phyloP scores from a whole-genome alignment of 2,797 vertebrate genomes.

The Typhlichthys subterraneus region DNA sequence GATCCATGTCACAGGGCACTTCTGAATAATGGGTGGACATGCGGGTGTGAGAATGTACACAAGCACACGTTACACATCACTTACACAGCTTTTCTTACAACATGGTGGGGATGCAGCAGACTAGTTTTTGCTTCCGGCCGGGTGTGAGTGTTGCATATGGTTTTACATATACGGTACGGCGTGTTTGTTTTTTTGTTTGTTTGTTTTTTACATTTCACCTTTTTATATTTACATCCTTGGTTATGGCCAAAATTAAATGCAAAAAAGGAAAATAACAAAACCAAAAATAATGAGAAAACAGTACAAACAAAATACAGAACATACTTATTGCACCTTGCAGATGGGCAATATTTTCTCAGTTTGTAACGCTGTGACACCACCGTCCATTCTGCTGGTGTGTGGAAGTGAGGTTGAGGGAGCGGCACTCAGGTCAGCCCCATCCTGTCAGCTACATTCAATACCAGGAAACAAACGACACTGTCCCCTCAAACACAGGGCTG shows the following conservation, averaged over 20 bases:
- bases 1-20: constrained; percentile 73
- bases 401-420: constrained; percentile 80
- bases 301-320: constrained; percentile 73
- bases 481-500: constrained; percentile 60
- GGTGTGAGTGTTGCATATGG: constrained; percentile 67
- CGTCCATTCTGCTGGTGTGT: constrained; percentile 83
- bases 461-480: constrained; percentile 72
- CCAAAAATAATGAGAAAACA: constrained; percentile 60
- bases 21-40: constrained; percentile 66
- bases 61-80: constrained; percentile 60
- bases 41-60: constrained; percentile 66
- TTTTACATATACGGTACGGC: constrained; percentile 34
- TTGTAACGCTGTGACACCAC: constrained; percentile 73
- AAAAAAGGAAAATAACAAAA: constrained; percentile 28
- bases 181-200: too few species aligned
- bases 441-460: constrained; percentile 86
- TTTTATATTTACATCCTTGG: constrained; percentile 80
- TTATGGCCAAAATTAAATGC: constrained; percentile 75
- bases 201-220: constrained; percentile 39
- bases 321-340: constrained; percentile 80
- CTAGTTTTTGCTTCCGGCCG: constrained; percentile 46
- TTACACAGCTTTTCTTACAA: constrained; percentile 52
- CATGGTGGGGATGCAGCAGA: constrained; percentile 60
- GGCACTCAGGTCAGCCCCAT: constrained; percentile 71
- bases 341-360: constrained; percentile 76